Conservation (phyloP, 2,888 invertebrate genomes). For the Melangyna quadrimaculata region DNA sequence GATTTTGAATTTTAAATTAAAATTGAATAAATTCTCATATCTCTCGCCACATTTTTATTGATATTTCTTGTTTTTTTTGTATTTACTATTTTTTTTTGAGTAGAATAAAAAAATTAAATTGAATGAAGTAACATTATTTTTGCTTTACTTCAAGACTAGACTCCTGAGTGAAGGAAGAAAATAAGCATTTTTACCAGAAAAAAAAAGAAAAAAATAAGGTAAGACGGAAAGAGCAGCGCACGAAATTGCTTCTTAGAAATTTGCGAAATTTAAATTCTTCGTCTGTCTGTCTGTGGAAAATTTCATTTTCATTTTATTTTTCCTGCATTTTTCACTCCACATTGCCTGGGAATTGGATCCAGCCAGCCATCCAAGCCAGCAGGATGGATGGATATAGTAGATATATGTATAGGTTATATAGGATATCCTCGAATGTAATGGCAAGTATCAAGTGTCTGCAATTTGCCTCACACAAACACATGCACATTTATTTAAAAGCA, state of each 20-base stretch:
- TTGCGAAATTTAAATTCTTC: slow-evolving; percentile 67
- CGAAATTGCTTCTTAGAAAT: slow-evolving; percentile 65
- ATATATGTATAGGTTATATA: slow-evolving; percentile 17
- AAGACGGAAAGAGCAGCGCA: slow-evolving; percentile 10
- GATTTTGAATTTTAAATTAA: slow-evolving; percentile 59
- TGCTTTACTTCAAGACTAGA: slow-evolving; percentile 13
- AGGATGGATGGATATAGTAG: slow-evolving; percentile 30
- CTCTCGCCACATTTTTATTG: slow-evolving; percentile 21
- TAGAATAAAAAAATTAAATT: not conserved
- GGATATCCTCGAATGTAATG: slow-evolving; percentile 52
- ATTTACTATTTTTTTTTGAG: not conserved
- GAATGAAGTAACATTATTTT: slow-evolving; percentile 54
- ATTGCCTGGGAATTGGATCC: slow-evolving; percentile 19
- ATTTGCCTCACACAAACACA: slow-evolving; percentile 29
- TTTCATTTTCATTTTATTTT: slow-evolving; percentile 62
- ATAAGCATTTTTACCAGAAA: not conserved
- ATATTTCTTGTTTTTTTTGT: not conserved
- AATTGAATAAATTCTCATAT: slow-evolving; percentile 31
- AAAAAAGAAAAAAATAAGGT: too few relatives aligned
- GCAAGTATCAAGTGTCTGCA: slow-evolving; percentile 62
- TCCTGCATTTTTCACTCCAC: slow-evolving; percentile 27
- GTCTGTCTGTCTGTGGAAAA: slow-evolving; percentile 68
- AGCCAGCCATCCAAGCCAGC: too few relatives aligned
- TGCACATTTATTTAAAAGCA: slow-evolving; percentile 1
- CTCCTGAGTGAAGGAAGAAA: not conserved